These are phyloP conservation scores for Clistopyga incitator DNA, from an alignment of 2,888 invertebrate species.

Conservation along the genomic window DNA sequence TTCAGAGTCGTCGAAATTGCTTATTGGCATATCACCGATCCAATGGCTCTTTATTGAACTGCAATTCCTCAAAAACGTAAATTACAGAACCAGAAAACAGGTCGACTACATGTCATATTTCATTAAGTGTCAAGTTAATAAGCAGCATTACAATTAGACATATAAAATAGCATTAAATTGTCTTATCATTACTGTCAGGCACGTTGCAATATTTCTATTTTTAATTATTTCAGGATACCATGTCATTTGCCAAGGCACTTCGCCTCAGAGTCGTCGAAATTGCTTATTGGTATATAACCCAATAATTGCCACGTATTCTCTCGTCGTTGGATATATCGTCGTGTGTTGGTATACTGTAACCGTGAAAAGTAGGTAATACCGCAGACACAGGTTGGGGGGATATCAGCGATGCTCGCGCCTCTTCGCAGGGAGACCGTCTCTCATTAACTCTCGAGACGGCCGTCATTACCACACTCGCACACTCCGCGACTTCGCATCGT, in stretches of 20 bases:
- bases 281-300: neutral
- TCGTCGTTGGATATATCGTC: neutral
- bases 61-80: too few species aligned
- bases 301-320: neutral
- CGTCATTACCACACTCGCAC: constrained; percentile 69
- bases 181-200: too few species aligned
- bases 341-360: neutral
- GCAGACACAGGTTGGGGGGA: neutral
- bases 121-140: too few species aligned
- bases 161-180: too few species aligned
- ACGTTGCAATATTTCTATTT: too few species aligned
- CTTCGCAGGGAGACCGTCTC: constrained; percentile 70
- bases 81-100: too few species aligned
- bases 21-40: constrained; percentile 1
- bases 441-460: constrained; percentile 76
- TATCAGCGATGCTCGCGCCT: constrained; percentile 42
- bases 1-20: neutral
- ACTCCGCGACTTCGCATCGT: constrained; percentile 47
- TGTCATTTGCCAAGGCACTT: too few species aligned
- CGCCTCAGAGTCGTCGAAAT: neutral
- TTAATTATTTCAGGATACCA: too few species aligned
- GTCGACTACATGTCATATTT: too few species aligned
- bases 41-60: too few species aligned
- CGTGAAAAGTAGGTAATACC: constrained; percentile 8
- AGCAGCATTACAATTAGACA: too few species aligned